Percentiles rank a stretch among this genome's conserved stretches.
Conservation (phyloP, 2,888 invertebrate species). For the Apotomis turbidana region DNA sequence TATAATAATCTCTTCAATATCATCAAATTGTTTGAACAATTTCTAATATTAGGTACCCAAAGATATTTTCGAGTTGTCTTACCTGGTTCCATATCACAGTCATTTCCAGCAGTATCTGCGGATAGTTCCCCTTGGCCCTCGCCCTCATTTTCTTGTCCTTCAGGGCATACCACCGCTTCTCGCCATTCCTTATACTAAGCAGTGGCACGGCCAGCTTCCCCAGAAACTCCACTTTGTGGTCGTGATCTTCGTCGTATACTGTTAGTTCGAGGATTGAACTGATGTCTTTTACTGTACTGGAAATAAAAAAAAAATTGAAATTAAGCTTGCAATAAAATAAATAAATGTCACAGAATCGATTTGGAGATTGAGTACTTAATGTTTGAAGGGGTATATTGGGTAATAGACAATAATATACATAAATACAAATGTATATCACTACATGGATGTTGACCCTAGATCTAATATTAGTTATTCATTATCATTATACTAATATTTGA, state of each 20-base stretch:
- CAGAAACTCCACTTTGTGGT: conserved; percentile 98
- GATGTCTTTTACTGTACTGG: conserved; percentile 96
- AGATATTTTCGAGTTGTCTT: conserved; percentile 55
- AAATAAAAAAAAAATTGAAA: conserved; percentile 52
- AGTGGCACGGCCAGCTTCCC: conserved; percentile 96
- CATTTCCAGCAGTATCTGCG: conserved; percentile 96
- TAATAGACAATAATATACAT: no score
- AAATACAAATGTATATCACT: no score
- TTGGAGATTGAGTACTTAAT: no score
- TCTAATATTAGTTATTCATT: no score
- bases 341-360: no score
- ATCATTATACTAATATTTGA: no score
- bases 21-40: no score
- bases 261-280: conserved; percentile 97
- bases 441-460: no score
- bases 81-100: conserved; percentile 96
- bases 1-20: no score
- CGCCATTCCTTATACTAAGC: conserved; percentile 93
- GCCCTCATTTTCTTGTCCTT: conserved; percentile 97
- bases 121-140: conserved; percentile 95
- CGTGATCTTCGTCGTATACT: conserved; percentile 98
- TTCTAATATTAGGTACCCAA: no score
- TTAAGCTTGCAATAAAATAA: no score
- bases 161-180: conserved; percentile 97
- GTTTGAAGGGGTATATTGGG: no score